Percentiles rank a stretch among this genome's conserved stretches.
These are phyloP conservation scores for Tanaodytes sp. DNA, from an alignment of 2,888 invertebrate genomes.

Conservation along the genomic window DNA sequence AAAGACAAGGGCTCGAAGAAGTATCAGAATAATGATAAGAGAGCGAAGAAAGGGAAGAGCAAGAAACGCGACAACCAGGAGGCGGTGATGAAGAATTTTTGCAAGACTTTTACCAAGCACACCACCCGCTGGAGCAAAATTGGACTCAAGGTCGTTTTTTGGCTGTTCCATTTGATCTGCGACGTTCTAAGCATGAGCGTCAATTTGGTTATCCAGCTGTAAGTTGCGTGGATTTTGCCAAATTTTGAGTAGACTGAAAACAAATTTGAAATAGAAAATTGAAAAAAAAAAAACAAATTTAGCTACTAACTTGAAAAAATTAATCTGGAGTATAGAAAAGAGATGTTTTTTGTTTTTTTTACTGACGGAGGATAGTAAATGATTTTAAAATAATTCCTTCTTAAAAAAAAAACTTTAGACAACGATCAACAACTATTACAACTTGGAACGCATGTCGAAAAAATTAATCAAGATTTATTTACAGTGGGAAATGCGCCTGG, in stretches of 20 bases:
- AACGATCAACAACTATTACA: too few relatives aligned
- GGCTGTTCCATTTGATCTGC: slow-evolving; percentile 85
- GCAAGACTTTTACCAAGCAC: slow-evolving; percentile 73
- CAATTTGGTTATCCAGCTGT: slow-evolving; percentile 82
- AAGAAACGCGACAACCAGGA: slow-evolving; percentile 74
- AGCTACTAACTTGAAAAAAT: too few relatives aligned
- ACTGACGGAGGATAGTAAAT: too few relatives aligned
- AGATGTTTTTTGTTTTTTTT: slow-evolving; percentile 6
- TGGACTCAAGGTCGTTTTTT: slow-evolving; percentile 78
- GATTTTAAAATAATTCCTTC: too few relatives aligned
- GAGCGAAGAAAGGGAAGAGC: slow-evolving; percentile 75
- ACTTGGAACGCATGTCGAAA: too few relatives aligned
- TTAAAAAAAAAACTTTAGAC: too few relatives aligned
- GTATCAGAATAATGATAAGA: slow-evolving; percentile 72
- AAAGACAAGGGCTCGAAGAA: slow-evolving; percentile 72
- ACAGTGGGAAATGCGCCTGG: slow-evolving; percentile 69
- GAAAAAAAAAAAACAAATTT: too few relatives aligned
- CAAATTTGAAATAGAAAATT: too few relatives aligned
- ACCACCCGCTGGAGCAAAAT: slow-evolving; percentile 76
- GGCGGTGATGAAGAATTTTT: slow-evolving; percentile 66
- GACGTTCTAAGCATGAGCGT: slow-evolving; percentile 87
- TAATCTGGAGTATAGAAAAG: too few relatives aligned
- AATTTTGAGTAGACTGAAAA: too few relatives aligned
- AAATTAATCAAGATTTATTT: slow-evolving; percentile 39
- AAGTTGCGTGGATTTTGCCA: too few relatives aligned